phyloP scores from a whole-genome alignment of 2,888 invertebrate species.

The Aleiodes alternator region DNA sequence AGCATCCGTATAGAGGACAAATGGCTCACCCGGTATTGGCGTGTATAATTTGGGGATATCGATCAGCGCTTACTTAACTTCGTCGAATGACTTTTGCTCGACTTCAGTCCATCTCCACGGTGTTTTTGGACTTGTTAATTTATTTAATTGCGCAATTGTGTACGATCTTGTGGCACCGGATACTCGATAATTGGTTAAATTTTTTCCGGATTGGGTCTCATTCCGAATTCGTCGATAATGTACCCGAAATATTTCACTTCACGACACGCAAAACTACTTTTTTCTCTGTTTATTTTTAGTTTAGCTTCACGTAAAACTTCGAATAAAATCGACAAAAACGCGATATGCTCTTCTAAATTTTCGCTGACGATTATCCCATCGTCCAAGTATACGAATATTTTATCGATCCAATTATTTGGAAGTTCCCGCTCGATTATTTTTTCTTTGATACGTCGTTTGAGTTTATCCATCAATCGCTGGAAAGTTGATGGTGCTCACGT shows the following conservation, averaged over 20 bases:
- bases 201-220: slow-evolving; percentile 22
- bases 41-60: slow-evolving; percentile 39
- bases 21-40: slow-evolving; percentile 44
- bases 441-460: slow-evolving; percentile 32
- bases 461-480: slow-evolving; percentile 35
- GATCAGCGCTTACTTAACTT: slow-evolving; percentile 38
- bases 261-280: slow-evolving; percentile 48
- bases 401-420: slow-evolving; percentile 39
- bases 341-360: slow-evolving; percentile 40
- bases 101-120: slow-evolving; percentile 45
- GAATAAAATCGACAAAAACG: slow-evolving; percentile 35
- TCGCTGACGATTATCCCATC: slow-evolving; percentile 49
- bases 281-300: slow-evolving; percentile 47
- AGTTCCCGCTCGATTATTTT: slow-evolving; percentile 30
- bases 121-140: slow-evolving; percentile 43
- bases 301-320: slow-evolving; percentile 43
- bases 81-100: slow-evolving; percentile 46
- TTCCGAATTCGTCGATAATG: slow-evolving; percentile 47
- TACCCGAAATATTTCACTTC: slow-evolving; percentile 50
- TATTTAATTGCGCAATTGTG: slow-evolving; percentile 36
- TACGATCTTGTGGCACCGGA: too few species aligned
- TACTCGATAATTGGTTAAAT: slow-evolving; percentile 40
- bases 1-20: slow-evolving; percentile 26
- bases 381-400: slow-evolving; percentile 49
- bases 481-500: slow-evolving; percentile 39